A percentile compares a stretch with the other conserved stretches of the same genome.
These are phyloP conservation scores for Diabrotica undecimpunctata DNA, from an alignment of 1,140 invertebrate species.

Conservation along the genomic window DNA sequence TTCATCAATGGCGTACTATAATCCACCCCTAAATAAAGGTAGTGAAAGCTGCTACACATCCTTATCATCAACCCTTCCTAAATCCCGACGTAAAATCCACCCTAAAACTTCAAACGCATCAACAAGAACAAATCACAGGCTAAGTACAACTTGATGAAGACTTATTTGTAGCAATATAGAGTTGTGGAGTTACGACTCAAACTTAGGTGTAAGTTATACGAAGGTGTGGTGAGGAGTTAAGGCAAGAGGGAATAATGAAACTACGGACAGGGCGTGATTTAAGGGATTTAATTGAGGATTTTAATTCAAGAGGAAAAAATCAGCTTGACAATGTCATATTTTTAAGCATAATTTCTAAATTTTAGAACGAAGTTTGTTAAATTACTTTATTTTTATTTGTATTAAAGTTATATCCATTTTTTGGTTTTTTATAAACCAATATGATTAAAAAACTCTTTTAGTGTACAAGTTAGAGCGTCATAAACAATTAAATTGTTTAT, in stretches of 20 bases:
- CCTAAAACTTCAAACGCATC: conserved; percentile 43
- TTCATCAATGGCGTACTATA: conserved; percentile 2
- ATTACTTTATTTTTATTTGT: too few species aligned
- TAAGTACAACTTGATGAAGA: conserved; percentile 41
- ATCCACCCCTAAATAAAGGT: background rate
- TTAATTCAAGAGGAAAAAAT: too few species aligned
- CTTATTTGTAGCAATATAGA: conserved; percentile 34
- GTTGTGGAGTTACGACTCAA: background rate
- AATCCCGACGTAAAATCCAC: conserved; percentile 34
- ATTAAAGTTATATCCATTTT: too few species aligned
- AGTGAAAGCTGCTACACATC: conserved; percentile 31
- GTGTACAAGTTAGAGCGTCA: too few species aligned
- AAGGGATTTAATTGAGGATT: too few species aligned
- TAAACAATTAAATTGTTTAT: too few species aligned
- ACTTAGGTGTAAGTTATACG: background rate
- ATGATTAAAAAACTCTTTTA: too few species aligned
- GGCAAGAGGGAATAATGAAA: background rate
- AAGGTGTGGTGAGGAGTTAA: background rate
- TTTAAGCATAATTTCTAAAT: too few species aligned
- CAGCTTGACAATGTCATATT: too few species aligned
- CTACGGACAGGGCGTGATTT: background rate
- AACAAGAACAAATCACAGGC: conserved; percentile 43
- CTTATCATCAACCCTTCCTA: conserved; percentile 38
- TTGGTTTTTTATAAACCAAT: too few species aligned
- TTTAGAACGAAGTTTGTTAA: too few species aligned